These are phyloP conservation scores for Macrophya alboannulata DNA, from an alignment of 2,888 invertebrate species.

Conservation along the genomic window DNA sequence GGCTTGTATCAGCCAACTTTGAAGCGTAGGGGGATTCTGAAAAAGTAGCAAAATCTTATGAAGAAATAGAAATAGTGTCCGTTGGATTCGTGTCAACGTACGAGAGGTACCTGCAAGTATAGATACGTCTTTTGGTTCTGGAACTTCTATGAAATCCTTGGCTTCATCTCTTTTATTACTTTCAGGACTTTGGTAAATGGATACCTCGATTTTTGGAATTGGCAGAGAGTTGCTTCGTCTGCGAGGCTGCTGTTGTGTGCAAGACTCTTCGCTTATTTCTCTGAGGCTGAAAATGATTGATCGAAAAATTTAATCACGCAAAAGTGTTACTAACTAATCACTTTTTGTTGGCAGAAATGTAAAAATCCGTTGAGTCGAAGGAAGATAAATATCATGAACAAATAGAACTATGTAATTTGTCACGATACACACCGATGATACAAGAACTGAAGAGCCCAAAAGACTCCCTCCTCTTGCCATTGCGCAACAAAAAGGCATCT, in stretches of 20 bases:
- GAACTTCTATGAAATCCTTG: constrained; percentile 91
- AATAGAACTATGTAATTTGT: background rate
- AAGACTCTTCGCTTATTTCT: constrained; percentile 93
- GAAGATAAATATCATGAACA: background rate
- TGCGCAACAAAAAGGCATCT: constrained; percentile 97
- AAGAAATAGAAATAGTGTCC: constrained; percentile 38
- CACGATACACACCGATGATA: constrained; percentile 87
- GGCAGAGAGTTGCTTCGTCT: constrained; percentile 96
- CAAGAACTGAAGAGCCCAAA: constrained; percentile 97
- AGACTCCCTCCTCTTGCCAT: constrained; percentile 99
- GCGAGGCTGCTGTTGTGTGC: constrained; percentile 89
- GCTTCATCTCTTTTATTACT: constrained; percentile 85
- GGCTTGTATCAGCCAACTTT: constrained; percentile 79
- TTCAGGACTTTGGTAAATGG: constrained; percentile 91
- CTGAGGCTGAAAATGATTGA: constrained; percentile 84
- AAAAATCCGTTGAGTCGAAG: background rate
- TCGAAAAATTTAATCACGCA: background rate
- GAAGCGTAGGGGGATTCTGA: constrained; percentile 81
- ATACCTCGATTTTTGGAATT: constrained; percentile 95
- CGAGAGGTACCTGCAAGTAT: constrained; percentile 83
- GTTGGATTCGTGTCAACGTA: background rate
- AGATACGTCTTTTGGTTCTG: constrained; percentile 87
- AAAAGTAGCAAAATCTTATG: constrained; percentile 64
- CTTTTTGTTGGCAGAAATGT: background rate
- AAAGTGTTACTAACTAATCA: background rate